Conservation (phyloP, 2,113 vertebrate genomes). For the Elgaria multicarinata region DNA sequence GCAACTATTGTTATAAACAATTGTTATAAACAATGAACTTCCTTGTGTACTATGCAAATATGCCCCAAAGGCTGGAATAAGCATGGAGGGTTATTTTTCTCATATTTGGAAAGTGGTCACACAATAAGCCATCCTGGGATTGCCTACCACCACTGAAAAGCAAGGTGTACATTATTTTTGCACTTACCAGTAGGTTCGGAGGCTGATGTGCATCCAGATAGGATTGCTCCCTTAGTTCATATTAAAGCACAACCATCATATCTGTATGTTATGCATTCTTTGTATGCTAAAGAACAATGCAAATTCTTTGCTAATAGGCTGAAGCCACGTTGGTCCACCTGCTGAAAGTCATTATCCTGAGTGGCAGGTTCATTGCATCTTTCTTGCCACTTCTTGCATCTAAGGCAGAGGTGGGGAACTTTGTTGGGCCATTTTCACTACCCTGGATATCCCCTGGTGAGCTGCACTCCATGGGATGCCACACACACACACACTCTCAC, state of each 20-base stretch:
- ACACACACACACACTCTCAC: too few relatives aligned
- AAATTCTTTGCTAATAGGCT: background rate
- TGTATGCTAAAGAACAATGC: background rate
- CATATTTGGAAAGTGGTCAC: background rate
- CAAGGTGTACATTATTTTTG: too few relatives aligned
- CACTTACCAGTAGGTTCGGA: too few relatives aligned
- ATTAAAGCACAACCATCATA: background rate
- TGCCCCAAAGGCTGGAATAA: background rate
- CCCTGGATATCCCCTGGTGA: too few relatives aligned
- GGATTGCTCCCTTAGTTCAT: background rate
- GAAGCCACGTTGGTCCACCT: background rate
- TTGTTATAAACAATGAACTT: background rate
- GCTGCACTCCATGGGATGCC: too few relatives aligned
- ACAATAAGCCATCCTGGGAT: too few relatives aligned
- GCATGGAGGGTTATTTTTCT: background rate
- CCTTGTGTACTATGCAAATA: background rate
- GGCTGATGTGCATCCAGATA: too few relatives aligned
- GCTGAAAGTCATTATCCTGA: background rate
- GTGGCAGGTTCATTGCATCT: background rate
- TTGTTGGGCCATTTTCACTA: too few relatives aligned
- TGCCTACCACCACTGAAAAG: too few relatives aligned
- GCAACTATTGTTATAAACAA: background rate
- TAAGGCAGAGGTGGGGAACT: too few relatives aligned
- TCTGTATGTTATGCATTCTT: background rate
- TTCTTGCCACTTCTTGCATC: background rate